phyloP scores from a whole-genome alignment of 2,113 vertebrate genomes.

The Catagonus wagneri region DNA sequence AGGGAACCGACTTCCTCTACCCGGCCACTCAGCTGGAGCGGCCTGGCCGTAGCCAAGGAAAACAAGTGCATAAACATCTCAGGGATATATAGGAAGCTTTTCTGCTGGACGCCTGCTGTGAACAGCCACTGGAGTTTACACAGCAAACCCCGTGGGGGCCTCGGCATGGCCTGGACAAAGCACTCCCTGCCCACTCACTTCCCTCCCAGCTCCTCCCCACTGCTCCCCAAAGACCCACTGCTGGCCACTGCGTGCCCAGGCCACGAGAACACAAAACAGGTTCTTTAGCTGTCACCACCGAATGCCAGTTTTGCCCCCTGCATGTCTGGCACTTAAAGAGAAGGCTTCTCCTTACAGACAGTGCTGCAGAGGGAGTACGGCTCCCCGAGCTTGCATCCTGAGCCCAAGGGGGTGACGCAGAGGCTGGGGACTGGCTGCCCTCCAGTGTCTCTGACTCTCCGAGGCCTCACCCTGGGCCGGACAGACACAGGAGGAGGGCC shows the following conservation, averaged over 20 bases:
- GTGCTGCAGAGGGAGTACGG: not conserved
- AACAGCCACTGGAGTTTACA: conserved; percentile 75
- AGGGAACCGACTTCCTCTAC: conserved; percentile 80
- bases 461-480: not conserved
- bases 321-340: not conserved
- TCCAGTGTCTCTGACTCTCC: accelerated
- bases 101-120: conserved; percentile 78
- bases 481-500: not conserved
- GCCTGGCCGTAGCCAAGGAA: conserved; percentile 78
- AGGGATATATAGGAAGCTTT: conserved; percentile 78
- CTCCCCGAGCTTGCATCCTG: accelerated
- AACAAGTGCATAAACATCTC: conserved; percentile 79
- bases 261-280: not conserved
- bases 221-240: not conserved
- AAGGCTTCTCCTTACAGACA: not conserved
- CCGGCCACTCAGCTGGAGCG: conserved; percentile 52
- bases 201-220: conserved; percentile 29
- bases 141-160: conserved; percentile 15
- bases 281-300: not conserved
- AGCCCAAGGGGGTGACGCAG: accelerated
- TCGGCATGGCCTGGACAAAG: not conserved
- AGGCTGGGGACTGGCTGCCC: not conserved
- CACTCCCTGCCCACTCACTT: not conserved
- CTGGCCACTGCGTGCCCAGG: not conserved
- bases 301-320: not conserved